Conservation (phyloP, 2,888 invertebrate genomes). For the Tubiluchus corallicola region DNA sequence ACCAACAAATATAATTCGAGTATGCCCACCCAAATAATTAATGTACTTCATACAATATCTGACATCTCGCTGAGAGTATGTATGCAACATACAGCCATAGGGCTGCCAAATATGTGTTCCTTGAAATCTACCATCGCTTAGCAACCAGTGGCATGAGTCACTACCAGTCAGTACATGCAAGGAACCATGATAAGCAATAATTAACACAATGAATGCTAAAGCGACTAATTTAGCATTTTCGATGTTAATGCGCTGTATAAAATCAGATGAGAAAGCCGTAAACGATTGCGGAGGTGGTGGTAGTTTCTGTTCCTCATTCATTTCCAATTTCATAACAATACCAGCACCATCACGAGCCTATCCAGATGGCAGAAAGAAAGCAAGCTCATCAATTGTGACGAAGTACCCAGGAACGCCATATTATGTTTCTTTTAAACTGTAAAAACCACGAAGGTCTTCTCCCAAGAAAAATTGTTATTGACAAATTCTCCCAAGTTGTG, state of each 20-base stretch:
- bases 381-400: too few species aligned
- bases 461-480: too few species aligned
- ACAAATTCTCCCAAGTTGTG: too few species aligned
- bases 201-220: constrained; percentile 55
- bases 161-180: constrained; percentile 76
- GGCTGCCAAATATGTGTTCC: constrained; percentile 89
- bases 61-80: constrained; percentile 76
- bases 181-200: constrained; percentile 70
- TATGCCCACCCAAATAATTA: constrained; percentile 68
- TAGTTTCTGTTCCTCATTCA: too few species aligned
- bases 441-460: too few species aligned
- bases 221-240: constrained; percentile 74
- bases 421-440: too few species aligned
- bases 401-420: too few species aligned
- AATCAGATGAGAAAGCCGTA: constrained; percentile 15
- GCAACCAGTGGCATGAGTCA: constrained; percentile 80
- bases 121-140: constrained; percentile 79
- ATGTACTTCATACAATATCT: constrained; percentile 70
- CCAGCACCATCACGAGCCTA: too few species aligned
- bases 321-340: too few species aligned
- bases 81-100: constrained; percentile 92
- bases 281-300: not conserved
- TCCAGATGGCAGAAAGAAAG: too few species aligned
- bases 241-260: constrained; percentile 56
- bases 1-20: constrained; percentile 77